phyloP scores from a whole-genome alignment of 1,140 invertebrate genomes.

The Drosophila seguyi region DNA sequence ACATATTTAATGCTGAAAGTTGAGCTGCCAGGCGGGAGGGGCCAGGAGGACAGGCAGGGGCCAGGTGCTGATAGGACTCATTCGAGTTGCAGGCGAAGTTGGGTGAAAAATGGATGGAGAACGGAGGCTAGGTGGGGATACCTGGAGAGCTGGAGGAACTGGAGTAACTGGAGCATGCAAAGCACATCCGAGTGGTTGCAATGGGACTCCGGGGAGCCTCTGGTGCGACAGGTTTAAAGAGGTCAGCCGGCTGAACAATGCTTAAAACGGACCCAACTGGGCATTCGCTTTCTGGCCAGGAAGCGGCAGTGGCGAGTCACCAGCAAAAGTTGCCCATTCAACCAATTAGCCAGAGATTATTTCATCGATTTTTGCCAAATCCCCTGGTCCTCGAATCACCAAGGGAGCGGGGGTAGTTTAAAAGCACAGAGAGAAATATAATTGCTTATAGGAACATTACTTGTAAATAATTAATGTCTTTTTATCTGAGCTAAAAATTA shows the following conservation, averaged over 20 bases:
- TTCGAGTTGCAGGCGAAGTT: constrained; percentile 50
- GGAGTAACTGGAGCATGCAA: constrained; percentile 74
- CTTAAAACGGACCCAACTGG: constrained; percentile 49
- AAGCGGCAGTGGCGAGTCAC: constrained; percentile 23
- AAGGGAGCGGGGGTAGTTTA: neutral
- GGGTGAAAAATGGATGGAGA: constrained; percentile 14
- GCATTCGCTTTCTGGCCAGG: constrained; percentile 39
- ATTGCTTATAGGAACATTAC: neutral
- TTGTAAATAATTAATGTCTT: neutral
- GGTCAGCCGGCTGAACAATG: constrained; percentile 55
- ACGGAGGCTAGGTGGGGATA: constrained; percentile 4
- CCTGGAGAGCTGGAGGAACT: constrained; percentile 27
- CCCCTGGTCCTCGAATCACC: constrained; percentile 2
- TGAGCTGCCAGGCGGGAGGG: constrained; percentile 20
- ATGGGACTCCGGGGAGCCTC: constrained; percentile 42
- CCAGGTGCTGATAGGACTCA: constrained; percentile 58
- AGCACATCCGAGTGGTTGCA: constrained; percentile 76
- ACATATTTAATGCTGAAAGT: constrained; percentile 79
- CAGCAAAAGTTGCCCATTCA: constrained; percentile 45
- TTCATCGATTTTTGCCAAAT: constrained; percentile 50
- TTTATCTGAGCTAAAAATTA: neutral
- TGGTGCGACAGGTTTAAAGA: constrained; percentile 54
- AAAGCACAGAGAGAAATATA: constrained; percentile 1
- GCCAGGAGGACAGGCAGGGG: constrained; percentile 18
- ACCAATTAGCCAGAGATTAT: constrained; percentile 59